A percentile compares a stretch with the other conserved stretches of the same genome.
Conservation (phyloP, 2,888 invertebrate species). For the Hyles lineata region DNA sequence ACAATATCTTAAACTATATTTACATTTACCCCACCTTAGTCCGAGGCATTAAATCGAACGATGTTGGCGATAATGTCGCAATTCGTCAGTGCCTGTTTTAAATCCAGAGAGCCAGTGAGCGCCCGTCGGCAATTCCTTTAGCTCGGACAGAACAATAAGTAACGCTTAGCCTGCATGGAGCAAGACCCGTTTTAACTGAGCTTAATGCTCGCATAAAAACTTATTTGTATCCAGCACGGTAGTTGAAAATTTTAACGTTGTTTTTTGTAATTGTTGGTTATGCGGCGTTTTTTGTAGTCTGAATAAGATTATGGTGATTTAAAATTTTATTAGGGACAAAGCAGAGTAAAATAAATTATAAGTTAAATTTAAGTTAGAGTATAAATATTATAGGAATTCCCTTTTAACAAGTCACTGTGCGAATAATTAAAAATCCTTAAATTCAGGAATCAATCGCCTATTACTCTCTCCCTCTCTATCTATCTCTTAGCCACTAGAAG, state of each 20-base stretch:
- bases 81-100: slow-evolving; percentile 76
- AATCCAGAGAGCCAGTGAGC: slow-evolving; percentile 69
- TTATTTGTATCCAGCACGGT: slow-evolving; percentile 37
- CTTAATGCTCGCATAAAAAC: slow-evolving; percentile 36
- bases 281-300: no score
- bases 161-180: slow-evolving; percentile 64
- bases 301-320: no score
- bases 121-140: slow-evolving; percentile 67
- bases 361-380: no score
- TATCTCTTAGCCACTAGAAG: no score
- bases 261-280: background rate
- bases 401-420: no score
- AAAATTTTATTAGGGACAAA: no score
- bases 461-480: no score
- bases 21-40: slow-evolving; percentile 24
- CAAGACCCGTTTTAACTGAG: slow-evolving; percentile 37
- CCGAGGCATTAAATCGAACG: slow-evolving; percentile 64
- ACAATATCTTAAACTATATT: background rate
- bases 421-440: no score
- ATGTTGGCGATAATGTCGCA: slow-evolving; percentile 75
- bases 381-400: no score
- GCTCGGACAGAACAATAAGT: slow-evolving; percentile 68
- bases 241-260: slow-evolving; percentile 23
- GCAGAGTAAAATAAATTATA: no score
- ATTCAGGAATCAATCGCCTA: no score